Evolutionary conservation across 1,140 invertebrate genomes (phyloP), one percentile per base, ranked within the genome.

Genomic region (Drosophila lacteicornis): DNA sequence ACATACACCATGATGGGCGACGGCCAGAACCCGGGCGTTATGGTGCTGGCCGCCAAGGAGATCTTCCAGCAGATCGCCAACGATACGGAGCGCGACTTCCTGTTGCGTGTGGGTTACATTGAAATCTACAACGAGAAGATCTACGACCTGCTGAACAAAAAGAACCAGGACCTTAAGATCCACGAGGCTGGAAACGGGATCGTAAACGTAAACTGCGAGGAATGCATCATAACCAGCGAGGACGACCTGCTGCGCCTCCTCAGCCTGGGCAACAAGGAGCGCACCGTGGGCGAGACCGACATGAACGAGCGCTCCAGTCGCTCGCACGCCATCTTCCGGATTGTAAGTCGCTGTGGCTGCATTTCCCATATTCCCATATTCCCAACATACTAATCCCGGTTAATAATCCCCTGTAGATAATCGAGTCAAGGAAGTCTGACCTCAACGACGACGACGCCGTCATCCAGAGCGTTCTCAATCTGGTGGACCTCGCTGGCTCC

Each of bases 401-500:
- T 19, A 19, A 19, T 19, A 19, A 19, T 8, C 11, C 19, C 12
- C 5, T 1, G 0, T 2, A 95, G 94, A 94, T 94, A 12, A 95
- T 95, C 80, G 95, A 95, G 87, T 95, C 95, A 4, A 92, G 93
- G 12, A 94, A 94, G 53, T 93, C 82, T 0, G 90, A 71, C 93
- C 92, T 67, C 85, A 94, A 45, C 59, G 94, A 94, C 22, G 94
- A 94, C 43, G 94, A 94, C 40, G 94, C 94, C 2, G 94, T 96
- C 11, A 94, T 95, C 68, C 94, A 96, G n/a, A 96, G 96, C 0
- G 94, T 96, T 49, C 88, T 97, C 27, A 98, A 98, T 92, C 93
- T 98, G 12, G 97, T 98, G 0, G 97, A 98, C 93, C 92, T 98
- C 49, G 97, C 97, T 40, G 98, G 97, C 1, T 98, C 97, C 0